These are phyloP conservation scores for Callaeas wilsoni DNA, from an alignment of 2,113 vertebrate genomes.

Conservation along the genomic window DNA sequence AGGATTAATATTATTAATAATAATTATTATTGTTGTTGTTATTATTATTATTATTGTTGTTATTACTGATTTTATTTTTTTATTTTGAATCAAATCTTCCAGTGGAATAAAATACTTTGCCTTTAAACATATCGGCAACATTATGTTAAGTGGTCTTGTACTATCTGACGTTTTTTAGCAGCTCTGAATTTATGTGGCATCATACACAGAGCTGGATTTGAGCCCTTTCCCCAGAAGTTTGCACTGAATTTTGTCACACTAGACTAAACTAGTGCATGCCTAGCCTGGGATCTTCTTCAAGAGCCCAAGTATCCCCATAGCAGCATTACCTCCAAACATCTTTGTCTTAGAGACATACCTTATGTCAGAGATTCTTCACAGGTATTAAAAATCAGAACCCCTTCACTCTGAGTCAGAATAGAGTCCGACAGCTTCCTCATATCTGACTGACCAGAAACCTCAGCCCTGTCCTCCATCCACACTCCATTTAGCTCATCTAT, in stretches of 20 bases:
- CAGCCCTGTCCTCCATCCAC: accelerated
- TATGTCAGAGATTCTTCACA: neutral
- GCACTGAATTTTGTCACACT: neutral
- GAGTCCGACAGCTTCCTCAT: neutral
- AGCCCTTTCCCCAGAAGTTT: neutral
- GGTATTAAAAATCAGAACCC: neutral
- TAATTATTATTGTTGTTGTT: neutral
- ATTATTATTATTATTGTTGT: neutral
- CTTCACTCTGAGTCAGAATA: neutral
- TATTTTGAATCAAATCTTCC: neutral
- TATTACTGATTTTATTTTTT: too few species aligned
- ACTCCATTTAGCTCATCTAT: neutral
- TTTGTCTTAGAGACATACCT: neutral
- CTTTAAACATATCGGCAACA: neutral
- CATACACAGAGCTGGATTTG: neutral
- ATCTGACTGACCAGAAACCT: neutral
- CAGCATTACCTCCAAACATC: neutral
- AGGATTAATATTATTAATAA: neutral
- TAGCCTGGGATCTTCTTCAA: neutral
- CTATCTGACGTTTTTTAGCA: neutral
- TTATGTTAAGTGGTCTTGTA: neutral
- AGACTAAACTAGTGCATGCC: neutral
- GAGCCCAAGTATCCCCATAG: neutral
- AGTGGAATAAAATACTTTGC: neutral
- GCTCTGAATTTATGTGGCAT: neutral